Evolutionary conservation across 2,113 vertebrate genomes (phyloP).

Genomic region (Apaloderma vittatum): DNA sequence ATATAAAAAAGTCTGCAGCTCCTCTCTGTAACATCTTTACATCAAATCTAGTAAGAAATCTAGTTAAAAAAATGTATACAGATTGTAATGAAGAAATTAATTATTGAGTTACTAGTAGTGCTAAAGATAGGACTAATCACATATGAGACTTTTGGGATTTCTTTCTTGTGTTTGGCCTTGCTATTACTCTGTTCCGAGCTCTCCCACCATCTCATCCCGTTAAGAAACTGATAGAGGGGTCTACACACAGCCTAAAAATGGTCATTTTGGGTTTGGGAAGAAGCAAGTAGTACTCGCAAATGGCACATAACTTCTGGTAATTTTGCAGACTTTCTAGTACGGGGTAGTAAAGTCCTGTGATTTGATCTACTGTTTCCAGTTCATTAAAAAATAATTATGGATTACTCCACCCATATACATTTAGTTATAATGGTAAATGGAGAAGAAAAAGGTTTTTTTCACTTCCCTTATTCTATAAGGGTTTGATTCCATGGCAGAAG

Average conservation of each 20-base stretch:
- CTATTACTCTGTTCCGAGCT: neutral
- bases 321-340: neutral
- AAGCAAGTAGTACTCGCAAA: neutral
- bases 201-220: neutral
- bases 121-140: neutral
- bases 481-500: neutral
- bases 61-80: neutral
- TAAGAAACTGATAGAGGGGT: neutral
- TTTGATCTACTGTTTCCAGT: neutral
- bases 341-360: neutral
- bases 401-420: neutral
- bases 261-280: neutral
- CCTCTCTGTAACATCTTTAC: neutral
- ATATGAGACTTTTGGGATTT: neutral
- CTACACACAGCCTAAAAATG: neutral
- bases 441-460: neutral
- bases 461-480: neutral
- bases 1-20: neutral
- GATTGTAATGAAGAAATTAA: neutral
- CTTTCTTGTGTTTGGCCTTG: neutral
- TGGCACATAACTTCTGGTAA: neutral
- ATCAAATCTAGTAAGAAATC: neutral
- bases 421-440: neutral
- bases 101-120: accelerated
- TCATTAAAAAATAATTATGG: neutral